phyloP scores from a whole-genome alignment of 2,888 invertebrate species.

The Scelioninae gen. 1 region DNA sequence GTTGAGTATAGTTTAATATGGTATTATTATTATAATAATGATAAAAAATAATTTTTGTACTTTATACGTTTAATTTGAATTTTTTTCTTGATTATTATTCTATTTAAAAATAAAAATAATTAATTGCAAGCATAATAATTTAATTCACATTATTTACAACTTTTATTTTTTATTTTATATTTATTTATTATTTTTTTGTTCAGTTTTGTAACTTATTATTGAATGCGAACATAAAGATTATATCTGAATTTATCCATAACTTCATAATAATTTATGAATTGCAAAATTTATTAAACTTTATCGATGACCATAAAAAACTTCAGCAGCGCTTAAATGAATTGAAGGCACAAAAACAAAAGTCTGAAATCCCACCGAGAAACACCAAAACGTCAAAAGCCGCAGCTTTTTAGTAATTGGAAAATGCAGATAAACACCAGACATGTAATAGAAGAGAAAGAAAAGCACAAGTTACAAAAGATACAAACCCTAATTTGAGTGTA shows the following conservation, averaged over 20 bases:
- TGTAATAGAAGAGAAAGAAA: slow-evolving; percentile 9
- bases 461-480: not conserved
- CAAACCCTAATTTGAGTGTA: slow-evolving; percentile 2
- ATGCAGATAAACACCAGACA: not conserved
- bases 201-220: slow-evolving; percentile 4
- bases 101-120: not conserved
- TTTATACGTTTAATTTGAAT: not conserved
- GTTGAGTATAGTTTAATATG: slow-evolving; percentile 11
- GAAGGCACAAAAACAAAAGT: slow-evolving; percentile 20
- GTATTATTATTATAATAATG: not conserved
- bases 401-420: not conserved
- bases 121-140: not conserved
- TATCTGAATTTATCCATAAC: not conserved
- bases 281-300: not conserved
- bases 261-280: not conserved
- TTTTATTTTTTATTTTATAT: not conserved
- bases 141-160: not conserved
- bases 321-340: slow-evolving; percentile 11
- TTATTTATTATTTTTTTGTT: not conserved
- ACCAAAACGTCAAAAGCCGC: slow-evolving; percentile 5
- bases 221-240: not conserved
- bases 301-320: slow-evolving; percentile 11
- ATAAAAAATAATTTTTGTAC: not conserved
- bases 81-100: not conserved
- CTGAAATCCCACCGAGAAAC: not conserved